A percentile compares a stretch with the other conserved stretches of the same genome.
Conservation (phyloP, 2,113 vertebrate species). For the Speoplatyrhinus poulsoni region DNA sequence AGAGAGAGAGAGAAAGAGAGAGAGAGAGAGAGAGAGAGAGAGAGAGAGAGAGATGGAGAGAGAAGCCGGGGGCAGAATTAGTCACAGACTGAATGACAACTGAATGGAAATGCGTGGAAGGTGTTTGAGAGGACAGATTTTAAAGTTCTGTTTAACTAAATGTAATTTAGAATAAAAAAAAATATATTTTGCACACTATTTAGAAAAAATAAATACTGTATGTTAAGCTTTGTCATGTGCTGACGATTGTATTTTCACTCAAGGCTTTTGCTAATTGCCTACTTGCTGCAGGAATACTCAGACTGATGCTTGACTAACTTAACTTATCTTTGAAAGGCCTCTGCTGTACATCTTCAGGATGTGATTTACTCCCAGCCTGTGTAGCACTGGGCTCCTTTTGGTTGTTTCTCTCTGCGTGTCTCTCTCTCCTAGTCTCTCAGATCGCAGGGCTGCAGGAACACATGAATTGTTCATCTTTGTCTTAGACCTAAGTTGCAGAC, state of each 20-base stretch:
- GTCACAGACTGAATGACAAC: neutral
- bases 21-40: neutral
- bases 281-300: too few species aligned
- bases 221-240: too few species aligned
- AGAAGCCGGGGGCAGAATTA: neutral
- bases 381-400: conserved; percentile 18
- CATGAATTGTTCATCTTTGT: conserved; percentile 50
- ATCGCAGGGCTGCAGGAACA: conserved; percentile 27
- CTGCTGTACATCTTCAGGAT: conserved; percentile 33
- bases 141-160: too few species aligned
- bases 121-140: neutral
- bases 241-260: too few species aligned
- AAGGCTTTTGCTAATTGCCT: too few species aligned
- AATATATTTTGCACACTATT: too few species aligned
- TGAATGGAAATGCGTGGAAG: neutral
- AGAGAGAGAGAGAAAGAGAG: neutral
- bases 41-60: neutral
- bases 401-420: conserved; percentile 7
- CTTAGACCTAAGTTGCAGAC: conserved; percentile 24
- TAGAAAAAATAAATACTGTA: too few species aligned
- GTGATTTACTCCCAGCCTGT: conserved; percentile 41
- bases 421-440: conserved; percentile 32
- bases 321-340: conserved; percentile 11
- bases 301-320: too few species aligned
- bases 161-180: too few species aligned